phyloP scores from a whole-genome alignment of 1,140 invertebrate genomes.

The Scylla paramamosain region DNA sequence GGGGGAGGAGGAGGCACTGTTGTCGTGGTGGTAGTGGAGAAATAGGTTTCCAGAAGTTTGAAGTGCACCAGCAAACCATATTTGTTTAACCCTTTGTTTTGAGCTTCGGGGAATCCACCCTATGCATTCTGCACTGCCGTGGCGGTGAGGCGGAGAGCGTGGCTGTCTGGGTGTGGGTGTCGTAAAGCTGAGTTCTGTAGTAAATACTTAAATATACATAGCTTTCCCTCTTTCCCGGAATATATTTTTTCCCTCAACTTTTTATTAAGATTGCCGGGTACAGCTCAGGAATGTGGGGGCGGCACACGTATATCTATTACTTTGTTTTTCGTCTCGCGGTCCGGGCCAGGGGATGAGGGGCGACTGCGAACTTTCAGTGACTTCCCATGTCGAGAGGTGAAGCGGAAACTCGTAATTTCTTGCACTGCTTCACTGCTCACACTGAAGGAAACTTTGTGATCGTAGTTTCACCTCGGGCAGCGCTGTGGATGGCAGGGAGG shows the following conservation, averaged over 20 bases:
- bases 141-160: too few species aligned
- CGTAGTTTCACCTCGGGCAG: neutral
- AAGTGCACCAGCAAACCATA: too few species aligned
- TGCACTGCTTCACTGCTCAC: neutral
- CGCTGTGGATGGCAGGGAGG: neutral
- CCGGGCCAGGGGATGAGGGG: neutral
- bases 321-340: too few species aligned
- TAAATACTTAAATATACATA: too few species aligned
- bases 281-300: neutral
- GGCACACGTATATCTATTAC: neutral
- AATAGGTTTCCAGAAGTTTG: too few species aligned
- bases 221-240: neutral
- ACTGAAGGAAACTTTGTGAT: slow-evolving; percentile 1
- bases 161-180: too few species aligned
- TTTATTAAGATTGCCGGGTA: neutral
- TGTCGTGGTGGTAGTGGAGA: too few species aligned
- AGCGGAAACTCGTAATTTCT: slow-evolving; percentile 14
- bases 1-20: too few species aligned
- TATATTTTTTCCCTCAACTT: neutral
- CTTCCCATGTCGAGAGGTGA: neutral
- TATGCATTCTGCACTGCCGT: too few species aligned
- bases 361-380: neutral
- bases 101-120: too few species aligned
- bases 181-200: too few species aligned
- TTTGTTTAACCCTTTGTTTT: too few species aligned